These are phyloP conservation scores for Exephanes ischioxanthus DNA, from an alignment of 2,888 invertebrate species.

Conservation along the genomic window DNA sequence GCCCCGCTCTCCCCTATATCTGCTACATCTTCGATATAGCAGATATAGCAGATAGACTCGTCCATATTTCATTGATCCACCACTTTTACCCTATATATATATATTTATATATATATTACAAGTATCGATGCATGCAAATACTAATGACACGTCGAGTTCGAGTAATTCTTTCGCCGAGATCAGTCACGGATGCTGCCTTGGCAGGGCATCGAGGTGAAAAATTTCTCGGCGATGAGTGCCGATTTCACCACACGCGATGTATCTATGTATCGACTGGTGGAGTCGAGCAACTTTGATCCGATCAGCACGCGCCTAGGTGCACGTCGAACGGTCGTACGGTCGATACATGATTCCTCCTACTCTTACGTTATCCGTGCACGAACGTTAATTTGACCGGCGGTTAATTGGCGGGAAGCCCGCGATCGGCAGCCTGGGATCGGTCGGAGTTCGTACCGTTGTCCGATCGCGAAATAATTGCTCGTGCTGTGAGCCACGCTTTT, in stretches of 20 bases:
- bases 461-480: constrained; percentile 53
- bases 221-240: constrained; percentile 27
- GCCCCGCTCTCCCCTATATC: no score
- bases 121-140: background rate
- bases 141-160: background rate
- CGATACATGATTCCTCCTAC: constrained; percentile 38
- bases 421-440: constrained; percentile 16
- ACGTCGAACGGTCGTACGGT: constrained; percentile 18
- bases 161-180: constrained; percentile 17
- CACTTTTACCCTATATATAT: no score
- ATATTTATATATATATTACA: background rate
- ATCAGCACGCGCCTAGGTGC: constrained; percentile 43
- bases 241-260: constrained; percentile 25
- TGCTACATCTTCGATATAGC: no score
- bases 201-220: constrained; percentile 38
- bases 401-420: constrained; percentile 65
- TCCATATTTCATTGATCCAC: no score
- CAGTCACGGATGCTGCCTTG: constrained; percentile 15
- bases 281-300: constrained; percentile 46
- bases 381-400: constrained; percentile 61
- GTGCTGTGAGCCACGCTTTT: constrained; percentile 29
- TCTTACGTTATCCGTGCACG: constrained; percentile 60
- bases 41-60: no score
- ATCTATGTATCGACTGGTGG: constrained; percentile 14
- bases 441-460: background rate